Evolutionary conservation across 1,140 invertebrate genomes (phyloP).

Genomic region (Plodia interpunctella): DNA sequence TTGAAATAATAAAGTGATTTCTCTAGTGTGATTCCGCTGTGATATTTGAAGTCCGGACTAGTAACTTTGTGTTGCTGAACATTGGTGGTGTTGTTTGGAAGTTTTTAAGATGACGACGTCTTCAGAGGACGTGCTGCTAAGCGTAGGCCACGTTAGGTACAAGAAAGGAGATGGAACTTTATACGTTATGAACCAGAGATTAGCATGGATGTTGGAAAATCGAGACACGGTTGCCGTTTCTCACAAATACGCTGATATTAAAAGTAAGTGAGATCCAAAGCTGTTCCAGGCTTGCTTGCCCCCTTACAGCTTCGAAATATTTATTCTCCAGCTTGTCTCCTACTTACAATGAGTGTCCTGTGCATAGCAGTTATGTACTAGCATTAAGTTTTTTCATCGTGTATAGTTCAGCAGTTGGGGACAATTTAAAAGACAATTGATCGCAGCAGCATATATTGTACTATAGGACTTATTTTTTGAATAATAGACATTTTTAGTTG

Average conservation of each 20-base stretch:
- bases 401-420: too few species aligned
- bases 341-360: too few species aligned
- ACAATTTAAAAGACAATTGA: too few species aligned
- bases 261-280: conserved; percentile 81
- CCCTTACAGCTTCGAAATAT: too few species aligned
- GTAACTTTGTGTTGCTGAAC: conserved; percentile 26
- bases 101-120: conserved; percentile 83
- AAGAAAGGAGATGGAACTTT: conserved; percentile 98
- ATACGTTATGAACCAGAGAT: conserved; percentile 95
- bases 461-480: too few species aligned
- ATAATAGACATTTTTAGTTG: too few species aligned
- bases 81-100: conserved; percentile 20
- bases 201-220: conserved; percentile 97
- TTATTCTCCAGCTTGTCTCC: too few species aligned
- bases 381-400: too few species aligned
- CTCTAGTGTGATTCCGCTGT: neutral
- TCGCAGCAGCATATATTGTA: too few species aligned
- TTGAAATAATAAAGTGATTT: neutral
- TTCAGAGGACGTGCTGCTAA: conserved; percentile 95
- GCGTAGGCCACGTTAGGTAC: conserved; percentile 93
- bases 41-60: conserved; percentile 14
- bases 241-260: conserved; percentile 97
- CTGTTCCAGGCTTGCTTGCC: neutral
- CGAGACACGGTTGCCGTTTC: conserved; percentile 93
- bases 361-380: too few species aligned